Conservation (phyloP, 2,888 invertebrate genomes). For the Limnephilus auricula region DNA sequence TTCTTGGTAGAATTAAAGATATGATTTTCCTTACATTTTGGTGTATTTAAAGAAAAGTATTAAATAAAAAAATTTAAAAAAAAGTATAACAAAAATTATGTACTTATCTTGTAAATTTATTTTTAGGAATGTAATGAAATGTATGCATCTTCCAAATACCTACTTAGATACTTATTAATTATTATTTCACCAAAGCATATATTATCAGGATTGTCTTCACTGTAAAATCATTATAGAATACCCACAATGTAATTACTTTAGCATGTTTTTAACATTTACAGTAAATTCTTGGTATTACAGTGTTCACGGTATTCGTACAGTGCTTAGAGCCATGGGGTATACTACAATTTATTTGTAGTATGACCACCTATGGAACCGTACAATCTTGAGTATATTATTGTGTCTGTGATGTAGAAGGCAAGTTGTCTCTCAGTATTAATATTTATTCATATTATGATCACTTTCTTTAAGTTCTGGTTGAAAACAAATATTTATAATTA, state of each 20-base stretch:
- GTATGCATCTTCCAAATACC: neutral
- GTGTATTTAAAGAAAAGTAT: too few relatives aligned
- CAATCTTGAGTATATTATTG: slow-evolving; percentile 16
- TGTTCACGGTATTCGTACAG: neutral
- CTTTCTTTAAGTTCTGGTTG: slow-evolving; percentile 7
- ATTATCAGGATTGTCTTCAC: slow-evolving; percentile 17
- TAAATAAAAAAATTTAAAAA: too few relatives aligned
- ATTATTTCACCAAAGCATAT: slow-evolving; percentile 35
- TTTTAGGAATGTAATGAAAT: neutral
- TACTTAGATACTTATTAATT: neutral
- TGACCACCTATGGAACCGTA: neutral
- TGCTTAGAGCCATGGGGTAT: neutral
- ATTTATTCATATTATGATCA: neutral
- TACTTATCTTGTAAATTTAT: neutral
- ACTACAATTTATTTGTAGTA: neutral
- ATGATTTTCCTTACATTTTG: slow-evolving; percentile 7
- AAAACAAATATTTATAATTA: neutral
- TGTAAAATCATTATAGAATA: neutral
- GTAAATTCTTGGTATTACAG: neutral
- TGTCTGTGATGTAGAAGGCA: slow-evolving; percentile 46
- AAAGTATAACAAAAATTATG: neutral
- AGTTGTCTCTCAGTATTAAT: slow-evolving; percentile 43
- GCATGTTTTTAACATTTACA: neutral
- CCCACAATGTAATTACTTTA: neutral
- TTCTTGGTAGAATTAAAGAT: neutral